Percentiles rank a stretch among this genome's conserved stretches.
Evolutionary conservation across 2,797 vertebrate genomes (phyloP).

Genomic region (Psittacula echo): DNA sequence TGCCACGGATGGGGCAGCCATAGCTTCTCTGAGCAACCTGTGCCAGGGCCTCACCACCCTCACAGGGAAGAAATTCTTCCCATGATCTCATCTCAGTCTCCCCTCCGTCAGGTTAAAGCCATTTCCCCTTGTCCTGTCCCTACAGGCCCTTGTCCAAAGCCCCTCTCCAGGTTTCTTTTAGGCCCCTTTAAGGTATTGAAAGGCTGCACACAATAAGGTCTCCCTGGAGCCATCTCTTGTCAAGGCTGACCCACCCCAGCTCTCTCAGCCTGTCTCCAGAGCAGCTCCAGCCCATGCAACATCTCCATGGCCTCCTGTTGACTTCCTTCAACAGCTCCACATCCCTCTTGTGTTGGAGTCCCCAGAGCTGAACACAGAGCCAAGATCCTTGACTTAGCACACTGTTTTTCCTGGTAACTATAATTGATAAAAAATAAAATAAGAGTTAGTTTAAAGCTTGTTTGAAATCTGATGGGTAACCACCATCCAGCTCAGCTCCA

Average conservation of each 20-base stretch:
- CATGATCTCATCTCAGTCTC: no score
- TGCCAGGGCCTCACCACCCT: no score
- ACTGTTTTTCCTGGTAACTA: neutral
- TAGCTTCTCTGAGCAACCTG: no score
- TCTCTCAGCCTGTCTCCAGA: neutral
- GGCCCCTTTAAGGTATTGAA: neutral
- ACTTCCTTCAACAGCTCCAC: neutral
- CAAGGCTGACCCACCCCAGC: neutral
- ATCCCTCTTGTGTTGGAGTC: neutral
- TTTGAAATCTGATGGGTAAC: neutral
- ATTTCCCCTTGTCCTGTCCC: no score
- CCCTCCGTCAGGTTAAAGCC: no score
- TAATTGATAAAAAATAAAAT: neutral
- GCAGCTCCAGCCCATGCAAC: neutral
- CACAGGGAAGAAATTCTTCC: no score
- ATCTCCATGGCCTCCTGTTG: neutral
- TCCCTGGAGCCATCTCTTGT: neutral
- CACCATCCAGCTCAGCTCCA: neutral
- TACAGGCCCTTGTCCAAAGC: no score
- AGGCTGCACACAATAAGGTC: neutral
- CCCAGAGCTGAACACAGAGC: neutral
- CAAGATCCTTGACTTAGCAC: neutral
- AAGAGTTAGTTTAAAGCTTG: accelerated
- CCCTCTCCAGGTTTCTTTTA: no score
- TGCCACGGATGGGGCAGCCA: no score